Evolutionary conservation across 2,888 invertebrate genomes (phyloP).

Genomic region (Sesamia inferens): DNA sequence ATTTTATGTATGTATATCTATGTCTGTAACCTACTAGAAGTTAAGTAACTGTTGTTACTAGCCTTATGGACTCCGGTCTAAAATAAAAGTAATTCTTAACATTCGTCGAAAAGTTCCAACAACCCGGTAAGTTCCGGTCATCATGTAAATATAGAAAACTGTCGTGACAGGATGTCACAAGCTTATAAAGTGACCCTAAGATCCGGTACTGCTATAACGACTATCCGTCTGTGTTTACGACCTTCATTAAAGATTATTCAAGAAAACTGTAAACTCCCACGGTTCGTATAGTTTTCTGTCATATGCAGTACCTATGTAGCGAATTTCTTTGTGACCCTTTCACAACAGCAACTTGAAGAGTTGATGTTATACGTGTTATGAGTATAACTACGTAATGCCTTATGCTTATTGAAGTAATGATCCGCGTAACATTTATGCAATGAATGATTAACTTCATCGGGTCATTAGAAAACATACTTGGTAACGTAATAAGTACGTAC

Average conservation of each 20-base stretch:
- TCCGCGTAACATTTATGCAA: slow-evolving; percentile 25
- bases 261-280: not conserved
- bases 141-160: not conserved
- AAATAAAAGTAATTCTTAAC: too few relatives aligned
- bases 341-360: not conserved
- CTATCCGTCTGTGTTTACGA: not conserved
- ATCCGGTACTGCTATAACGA: not conserved
- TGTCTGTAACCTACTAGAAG: too few relatives aligned
- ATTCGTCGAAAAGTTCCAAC: too few relatives aligned
- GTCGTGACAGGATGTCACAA: not conserved
- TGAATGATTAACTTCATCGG: slow-evolving; percentile 23
- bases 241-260: not conserved
- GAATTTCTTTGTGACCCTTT: not conserved
- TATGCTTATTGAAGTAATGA: slow-evolving; percentile 29
- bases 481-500: not conserved
- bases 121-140: not conserved
- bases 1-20: too few relatives aligned
- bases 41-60: too few relatives aligned
- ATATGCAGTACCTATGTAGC: not conserved
- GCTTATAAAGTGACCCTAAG: not conserved
- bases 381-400: not conserved
- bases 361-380: not conserved
- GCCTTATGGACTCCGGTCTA: too few relatives aligned
- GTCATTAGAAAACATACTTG: slow-evolving; percentile 11
- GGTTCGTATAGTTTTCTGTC: not conserved